Conservation (phyloP, 2,797 vertebrate genomes). For the Kryptopterus vitreolus region DNA sequence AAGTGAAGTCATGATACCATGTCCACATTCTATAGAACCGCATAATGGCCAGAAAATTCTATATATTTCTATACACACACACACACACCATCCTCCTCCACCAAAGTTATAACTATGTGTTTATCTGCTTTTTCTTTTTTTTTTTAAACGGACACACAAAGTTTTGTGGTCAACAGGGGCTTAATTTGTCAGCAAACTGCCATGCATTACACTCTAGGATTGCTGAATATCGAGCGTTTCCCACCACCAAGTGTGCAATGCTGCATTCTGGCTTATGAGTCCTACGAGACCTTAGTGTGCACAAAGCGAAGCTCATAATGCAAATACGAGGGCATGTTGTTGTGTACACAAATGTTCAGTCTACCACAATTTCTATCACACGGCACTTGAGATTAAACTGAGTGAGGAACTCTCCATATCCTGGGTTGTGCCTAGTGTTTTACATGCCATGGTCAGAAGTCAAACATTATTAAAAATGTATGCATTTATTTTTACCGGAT, state of each 20-base stretch:
- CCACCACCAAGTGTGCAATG: not conserved
- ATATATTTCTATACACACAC: not conserved
- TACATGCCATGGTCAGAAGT: not conserved
- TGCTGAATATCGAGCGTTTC: slow-evolving; percentile 23
- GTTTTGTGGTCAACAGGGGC: slow-evolving; percentile 1
- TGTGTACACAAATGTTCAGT: not conserved
- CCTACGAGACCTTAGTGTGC: slow-evolving; percentile 21
- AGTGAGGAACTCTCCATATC: not conserved
- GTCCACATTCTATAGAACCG: no score
- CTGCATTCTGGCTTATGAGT: not conserved
- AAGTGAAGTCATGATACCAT: no score
- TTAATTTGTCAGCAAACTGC: slow-evolving; percentile 21
- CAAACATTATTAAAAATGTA: not conserved
- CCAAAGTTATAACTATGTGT: not conserved
- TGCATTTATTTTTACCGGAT: not conserved
- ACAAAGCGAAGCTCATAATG: slow-evolving; percentile 26
- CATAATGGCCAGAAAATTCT: no score
- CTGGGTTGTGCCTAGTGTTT: not conserved
- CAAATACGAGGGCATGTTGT: slow-evolving; percentile 10
- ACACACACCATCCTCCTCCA: not conserved
- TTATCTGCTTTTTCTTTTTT: not conserved
- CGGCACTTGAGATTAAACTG: not conserved
- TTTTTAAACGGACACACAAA: not conserved
- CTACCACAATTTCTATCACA: not conserved
- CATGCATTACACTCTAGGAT: not conserved